Conservation (phyloP, 2,113 vertebrate genomes). For the Petromus typicus region DNA sequence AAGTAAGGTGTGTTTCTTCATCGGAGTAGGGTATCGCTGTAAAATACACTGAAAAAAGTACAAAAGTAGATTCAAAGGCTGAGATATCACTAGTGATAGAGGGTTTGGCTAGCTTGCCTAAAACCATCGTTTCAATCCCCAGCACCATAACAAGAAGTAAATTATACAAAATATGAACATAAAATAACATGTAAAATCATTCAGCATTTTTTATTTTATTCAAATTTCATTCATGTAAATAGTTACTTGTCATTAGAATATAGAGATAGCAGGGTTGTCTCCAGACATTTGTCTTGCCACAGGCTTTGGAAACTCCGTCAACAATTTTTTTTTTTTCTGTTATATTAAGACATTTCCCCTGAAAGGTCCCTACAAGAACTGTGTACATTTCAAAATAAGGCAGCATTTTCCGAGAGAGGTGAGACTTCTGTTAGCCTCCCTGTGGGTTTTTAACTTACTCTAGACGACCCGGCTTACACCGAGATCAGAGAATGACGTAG, state of each 20-base stretch:
- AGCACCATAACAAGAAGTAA: neutral
- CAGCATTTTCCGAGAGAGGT: conserved; percentile 14
- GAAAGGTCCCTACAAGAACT: neutral
- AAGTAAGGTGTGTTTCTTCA: neutral
- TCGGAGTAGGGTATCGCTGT: neutral
- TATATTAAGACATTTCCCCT: neutral
- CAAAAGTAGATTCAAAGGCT: neutral
- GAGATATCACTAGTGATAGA: neutral
- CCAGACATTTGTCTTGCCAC: neutral
- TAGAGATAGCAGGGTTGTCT: neutral
- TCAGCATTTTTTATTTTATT: neutral
- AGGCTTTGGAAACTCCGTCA: neutral
- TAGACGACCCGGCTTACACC: neutral
- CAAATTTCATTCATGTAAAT: neutral
- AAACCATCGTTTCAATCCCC: neutral
- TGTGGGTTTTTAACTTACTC: conserved; percentile 18
- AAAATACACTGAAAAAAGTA: neutral
- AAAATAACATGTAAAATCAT: neutral
- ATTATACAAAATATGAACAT: neutral
- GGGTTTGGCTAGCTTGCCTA: neutral
- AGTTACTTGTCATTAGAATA: neutral
- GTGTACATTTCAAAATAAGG: conserved; percentile 34
- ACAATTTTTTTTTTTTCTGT: neutral
- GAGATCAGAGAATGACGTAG: neutral
- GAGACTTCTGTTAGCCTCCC: conserved; percentile 41